Evolutionary conservation across 2,888 invertebrate genomes (phyloP), one percentile per base, ranked within the genome.

Genomic region (Poecilobothrus nobilitatus): DNA sequence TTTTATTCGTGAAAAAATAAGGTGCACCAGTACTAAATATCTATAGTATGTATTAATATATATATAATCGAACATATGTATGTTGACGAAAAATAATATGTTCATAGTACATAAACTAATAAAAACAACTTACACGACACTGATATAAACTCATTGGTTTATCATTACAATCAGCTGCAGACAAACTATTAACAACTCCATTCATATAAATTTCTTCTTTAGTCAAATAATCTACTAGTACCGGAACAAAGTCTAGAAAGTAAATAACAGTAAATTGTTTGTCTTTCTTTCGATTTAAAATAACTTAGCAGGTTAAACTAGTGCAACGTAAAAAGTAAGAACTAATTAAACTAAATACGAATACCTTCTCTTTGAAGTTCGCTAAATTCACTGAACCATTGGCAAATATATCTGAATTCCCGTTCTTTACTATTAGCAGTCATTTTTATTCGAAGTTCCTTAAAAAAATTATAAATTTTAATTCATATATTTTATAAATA

Each of bases 311-410:
- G 41, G 41, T 53, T 1, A 53, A 15, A 53, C 6, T 53, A 53
- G 15, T 53, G n/a, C 53, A 37, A 37, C 37, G 37, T 37, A 37
- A 37, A 27, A 27, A n/a, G 5, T 27, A 27, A 37, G 2, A 37
- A 10, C 37, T 7, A 37, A 37, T 37, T 37, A 37, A 34, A 34
- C 5, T 34, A 34, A 34, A 37, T 37, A 37, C 37, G n/a, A 37
- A 37, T 37, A 53, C 53, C 53, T 70, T 89, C 89, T 69, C 91
- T 85, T 79, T 94, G 94, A 79, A 94, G 85, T 77, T 94, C 94
- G 78, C 93, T 93, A 87, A 92, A 94, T 81, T 94, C 93, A 76
- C 88, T 87, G 77, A 94, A 94, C 94, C 94, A 94, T 78, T 92
- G 90, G 69, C 91, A 84, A 73, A 94, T 83, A 79, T 93, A 94